Evolutionary conservation across 2,888 invertebrate genomes (phyloP).

Genomic region (Nephrocerus scutellatus): DNA sequence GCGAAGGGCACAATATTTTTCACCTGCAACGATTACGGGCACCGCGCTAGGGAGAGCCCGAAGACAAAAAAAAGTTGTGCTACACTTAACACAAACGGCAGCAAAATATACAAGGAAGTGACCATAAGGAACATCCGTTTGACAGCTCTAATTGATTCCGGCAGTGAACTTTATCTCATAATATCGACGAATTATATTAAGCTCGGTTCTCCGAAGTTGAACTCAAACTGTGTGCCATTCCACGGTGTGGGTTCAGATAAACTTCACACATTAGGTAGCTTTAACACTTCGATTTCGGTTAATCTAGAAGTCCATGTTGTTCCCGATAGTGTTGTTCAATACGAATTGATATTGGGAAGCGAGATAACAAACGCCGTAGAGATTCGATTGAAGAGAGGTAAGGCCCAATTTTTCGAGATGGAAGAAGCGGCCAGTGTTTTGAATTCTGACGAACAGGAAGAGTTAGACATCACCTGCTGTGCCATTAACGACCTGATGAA

Average conservation of each 20-base stretch:
- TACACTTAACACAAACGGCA: not conserved
- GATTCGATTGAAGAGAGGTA: slow-evolving; percentile 2
- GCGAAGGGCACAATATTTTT: slow-evolving; percentile 5
- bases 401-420: slow-evolving; percentile 1
- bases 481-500: slow-evolving; percentile 2
- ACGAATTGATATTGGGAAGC: slow-evolving; percentile 2
- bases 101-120: slow-evolving; percentile 5
- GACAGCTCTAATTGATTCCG: slow-evolving; percentile 7
- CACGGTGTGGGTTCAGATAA: not conserved
- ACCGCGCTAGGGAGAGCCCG: slow-evolving; percentile 1
- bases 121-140: not conserved
- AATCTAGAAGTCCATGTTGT: slow-evolving; percentile 1
- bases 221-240: not conserved
- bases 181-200: slow-evolving; percentile 3
- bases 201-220: slow-evolving; percentile 10
- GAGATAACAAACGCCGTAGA: slow-evolving; percentile 1
- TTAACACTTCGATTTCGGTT: not conserved
- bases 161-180: slow-evolving; percentile 9
- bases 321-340: slow-evolving; percentile 1
- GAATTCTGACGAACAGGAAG: slow-evolving; percentile 2
- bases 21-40: slow-evolving; percentile 7
- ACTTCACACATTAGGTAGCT: slow-evolving; percentile 2
- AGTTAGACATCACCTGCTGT: slow-evolving; percentile 1
- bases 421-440: not conserved
- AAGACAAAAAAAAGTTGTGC: not conserved